These are phyloP conservation scores for Microhierax caerulescens DNA, from an alignment of 2,797 vertebrate species.

Conservation along the genomic window DNA sequence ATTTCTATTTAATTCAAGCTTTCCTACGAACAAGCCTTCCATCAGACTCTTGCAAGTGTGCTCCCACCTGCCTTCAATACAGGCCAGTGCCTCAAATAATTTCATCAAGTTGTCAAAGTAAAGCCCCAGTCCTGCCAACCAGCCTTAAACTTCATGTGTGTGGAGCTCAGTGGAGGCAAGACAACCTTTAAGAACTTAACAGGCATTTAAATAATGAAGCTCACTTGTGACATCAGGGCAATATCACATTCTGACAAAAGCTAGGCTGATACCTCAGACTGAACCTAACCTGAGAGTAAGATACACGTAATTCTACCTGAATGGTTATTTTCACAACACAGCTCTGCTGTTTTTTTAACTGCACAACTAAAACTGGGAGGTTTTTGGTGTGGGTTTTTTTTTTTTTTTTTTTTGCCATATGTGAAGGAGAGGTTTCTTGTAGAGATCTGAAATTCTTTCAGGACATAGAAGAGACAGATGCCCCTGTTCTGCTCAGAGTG, in stretches of 20 bases:
- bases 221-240: not conserved
- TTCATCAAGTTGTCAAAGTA: not conserved
- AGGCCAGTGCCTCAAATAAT: not conserved
- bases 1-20: not conserved
- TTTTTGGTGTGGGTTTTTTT: too few species aligned
- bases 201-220: slow-evolving; percentile 10
- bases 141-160: not conserved
- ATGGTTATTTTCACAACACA: not conserved
- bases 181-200: not conserved
- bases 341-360: not conserved
- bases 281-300: not conserved
- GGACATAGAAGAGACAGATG: not conserved
- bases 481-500: slow-evolving; percentile 25
- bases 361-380: not conserved
- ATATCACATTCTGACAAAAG: slow-evolving; percentile 43
- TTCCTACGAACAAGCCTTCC: not conserved
- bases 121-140: not conserved
- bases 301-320: not conserved
- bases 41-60: not conserved
- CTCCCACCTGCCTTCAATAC: not conserved
- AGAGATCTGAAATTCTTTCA: slow-evolving; percentile 31
- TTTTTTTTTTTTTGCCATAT: not conserved
- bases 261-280: not conserved
- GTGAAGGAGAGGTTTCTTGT: not conserved
- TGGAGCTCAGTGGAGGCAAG: not conserved